A percentile compares a stretch with the other conserved stretches of the same genome.
These are phyloP conservation scores for Sebastolobus altivelis DNA, from an alignment of 2,797 vertebrate genomes.

Conservation along the genomic window DNA sequence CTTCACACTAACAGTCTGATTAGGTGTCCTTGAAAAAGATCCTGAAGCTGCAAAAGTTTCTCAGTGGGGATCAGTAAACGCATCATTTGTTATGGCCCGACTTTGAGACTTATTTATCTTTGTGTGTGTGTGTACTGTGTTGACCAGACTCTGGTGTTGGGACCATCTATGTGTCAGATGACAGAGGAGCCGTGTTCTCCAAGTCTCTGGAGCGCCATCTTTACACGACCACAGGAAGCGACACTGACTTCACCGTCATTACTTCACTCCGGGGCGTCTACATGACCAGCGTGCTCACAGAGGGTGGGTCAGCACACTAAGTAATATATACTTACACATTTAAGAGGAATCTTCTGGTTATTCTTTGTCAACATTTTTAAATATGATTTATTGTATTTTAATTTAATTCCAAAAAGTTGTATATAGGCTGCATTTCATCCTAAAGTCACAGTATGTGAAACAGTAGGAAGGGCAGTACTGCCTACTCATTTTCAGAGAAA, in stretches of 20 bases:
- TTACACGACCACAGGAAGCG: conserved; percentile 91
- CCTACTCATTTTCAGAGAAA: too few species aligned
- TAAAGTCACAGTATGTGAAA: neutral
- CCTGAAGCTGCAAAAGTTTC: neutral
- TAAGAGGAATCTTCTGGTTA: neutral
- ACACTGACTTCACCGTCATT: conserved; percentile 93
- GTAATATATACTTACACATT: neutral
- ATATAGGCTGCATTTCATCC: neutral
- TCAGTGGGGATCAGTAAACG: neutral
- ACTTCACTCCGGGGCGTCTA: conserved; percentile 92
- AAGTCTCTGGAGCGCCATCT: conserved; percentile 94
- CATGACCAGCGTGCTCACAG: conserved; percentile 90
- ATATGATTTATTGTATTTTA: neutral
- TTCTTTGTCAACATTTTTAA: neutral
- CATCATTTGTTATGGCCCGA: neutral
- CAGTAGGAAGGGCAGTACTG: neutral
- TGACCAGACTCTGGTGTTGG: conserved; percentile 90
- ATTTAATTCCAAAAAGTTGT: neutral
- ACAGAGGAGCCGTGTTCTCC: conserved; percentile 93
- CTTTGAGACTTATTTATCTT: neutral
- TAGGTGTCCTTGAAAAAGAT: conserved; percentile 4
- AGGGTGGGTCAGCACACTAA: conserved; percentile 80
- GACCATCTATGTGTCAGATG: conserved; percentile 94
- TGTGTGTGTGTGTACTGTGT: conserved; percentile 17
- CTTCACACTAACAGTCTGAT: neutral